These are phyloP conservation scores for Prunella himalayana DNA, from an alignment of 2,113 vertebrate species.

Conservation along the genomic window DNA sequence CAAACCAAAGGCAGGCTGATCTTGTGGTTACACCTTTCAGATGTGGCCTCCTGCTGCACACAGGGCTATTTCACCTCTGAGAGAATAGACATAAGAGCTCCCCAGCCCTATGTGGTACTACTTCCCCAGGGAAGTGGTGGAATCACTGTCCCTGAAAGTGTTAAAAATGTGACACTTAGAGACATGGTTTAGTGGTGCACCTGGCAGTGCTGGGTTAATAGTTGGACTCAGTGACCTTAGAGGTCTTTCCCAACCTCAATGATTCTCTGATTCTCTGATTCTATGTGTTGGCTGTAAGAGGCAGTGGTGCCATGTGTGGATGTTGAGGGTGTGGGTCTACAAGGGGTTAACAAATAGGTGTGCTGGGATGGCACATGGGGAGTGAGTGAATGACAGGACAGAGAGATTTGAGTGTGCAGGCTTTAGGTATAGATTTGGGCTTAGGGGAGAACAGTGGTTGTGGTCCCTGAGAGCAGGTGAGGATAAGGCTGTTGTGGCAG, in stretches of 20 bases:
- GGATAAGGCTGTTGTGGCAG: background rate
- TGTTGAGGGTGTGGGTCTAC: background rate
- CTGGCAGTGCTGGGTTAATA: background rate
- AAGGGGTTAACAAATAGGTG: background rate
- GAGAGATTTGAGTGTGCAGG: background rate
- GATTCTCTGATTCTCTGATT: background rate
- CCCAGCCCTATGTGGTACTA: rapidly evolving
- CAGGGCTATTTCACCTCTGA: background rate
- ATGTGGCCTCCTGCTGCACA: background rate
- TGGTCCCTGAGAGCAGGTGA: background rate
- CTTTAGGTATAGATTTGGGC: background rate
- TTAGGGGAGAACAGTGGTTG: rapidly evolving
- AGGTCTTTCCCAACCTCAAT: background rate
- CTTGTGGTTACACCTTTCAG: background rate
- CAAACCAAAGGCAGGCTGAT: background rate
- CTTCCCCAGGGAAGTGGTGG: background rate
- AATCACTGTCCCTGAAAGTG: background rate
- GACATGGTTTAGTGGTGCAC: background rate
- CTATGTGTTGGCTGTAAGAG: rapidly evolving
- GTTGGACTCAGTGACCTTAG: rapidly evolving
- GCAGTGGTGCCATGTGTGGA: rapidly evolving
- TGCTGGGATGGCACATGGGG: background rate
- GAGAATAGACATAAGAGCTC: background rate
- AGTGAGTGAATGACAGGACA: background rate
- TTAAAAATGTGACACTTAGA: background rate